Evolutionary conservation across 2,113 vertebrate genomes (phyloP).

Genomic region (Malurus cyaneus): DNA sequence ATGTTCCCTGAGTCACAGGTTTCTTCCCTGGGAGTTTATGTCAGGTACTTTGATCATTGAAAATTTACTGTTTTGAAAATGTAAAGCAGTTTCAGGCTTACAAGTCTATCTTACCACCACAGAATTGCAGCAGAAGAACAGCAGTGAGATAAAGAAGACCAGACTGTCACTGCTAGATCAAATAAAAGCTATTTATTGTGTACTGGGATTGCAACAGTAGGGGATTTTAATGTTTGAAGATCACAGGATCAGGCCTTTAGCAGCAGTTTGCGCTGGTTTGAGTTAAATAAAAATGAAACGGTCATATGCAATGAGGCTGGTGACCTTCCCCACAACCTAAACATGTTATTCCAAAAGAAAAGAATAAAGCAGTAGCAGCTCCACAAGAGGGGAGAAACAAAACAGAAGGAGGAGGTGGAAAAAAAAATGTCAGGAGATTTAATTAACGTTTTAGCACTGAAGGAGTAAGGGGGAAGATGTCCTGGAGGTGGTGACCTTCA

Average conservation of each 20-base stretch:
- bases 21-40: background rate
- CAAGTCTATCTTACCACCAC: background rate
- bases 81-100: background rate
- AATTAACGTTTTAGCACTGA: background rate
- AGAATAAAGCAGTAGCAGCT: background rate
- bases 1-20: background rate
- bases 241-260: background rate
- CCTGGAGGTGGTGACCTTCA: background rate
- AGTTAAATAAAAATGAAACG: background rate
- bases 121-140: background rate
- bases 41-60: slow-evolving; percentile 1
- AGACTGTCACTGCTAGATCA: background rate
- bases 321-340: background rate
- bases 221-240: background rate
- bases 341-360: background rate
- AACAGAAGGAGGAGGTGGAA: accelerated
- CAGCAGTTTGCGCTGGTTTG: background rate
- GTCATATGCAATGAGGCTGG: background rate
- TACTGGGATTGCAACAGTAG: background rate
- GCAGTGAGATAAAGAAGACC: background rate
- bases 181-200: background rate
- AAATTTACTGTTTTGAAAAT: background rate
- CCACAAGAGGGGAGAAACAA: background rate
- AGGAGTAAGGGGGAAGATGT: background rate
- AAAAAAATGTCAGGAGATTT: background rate